Base-by-base conservation (phyloP, 2,888 invertebrate genomes). In the Pogonocherus hispidulus region DNA sequence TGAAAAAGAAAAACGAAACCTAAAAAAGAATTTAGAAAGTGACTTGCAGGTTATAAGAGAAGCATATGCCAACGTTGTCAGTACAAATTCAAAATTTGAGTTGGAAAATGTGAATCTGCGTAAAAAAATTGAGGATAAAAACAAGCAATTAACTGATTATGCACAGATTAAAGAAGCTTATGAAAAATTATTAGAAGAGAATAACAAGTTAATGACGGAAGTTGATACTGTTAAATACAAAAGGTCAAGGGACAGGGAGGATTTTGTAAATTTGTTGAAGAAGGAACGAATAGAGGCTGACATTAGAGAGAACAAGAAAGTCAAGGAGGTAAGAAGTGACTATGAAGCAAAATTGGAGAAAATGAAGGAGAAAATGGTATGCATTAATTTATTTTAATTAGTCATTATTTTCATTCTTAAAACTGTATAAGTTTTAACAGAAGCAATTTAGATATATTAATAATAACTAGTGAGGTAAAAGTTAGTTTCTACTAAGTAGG, bases 341-440 rank as follows among this genome's bases (percentile, higher is more conserved):
- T 91, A 93, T 80, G 93, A 93, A 78, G 88, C 89, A 74, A 94
- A 94, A 85, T 85, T 94, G 79, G 92, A 92, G 79, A 89, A 91
- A 84, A 92, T 94, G 90, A 94, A 94, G 83, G 88, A 90, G 57
- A 92, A 92, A 89, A 93, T 94, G 93, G 93, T 94, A 87, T 90
- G 90, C 89, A 37, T 22, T 37, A 19, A 41, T n/a, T 19, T 49
- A 6, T 6, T n/a, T n/a, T n/a, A n/a, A n/a, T n/a, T n/a, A n/a
- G n/a, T n/a, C n/a, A n/a, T n/a, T n/a, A n/a, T n/a, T n/a, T n/a
- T n/a, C n/a, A n/a, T n/a, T n/a, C n/a, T n/a, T n/a, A n/a, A n/a
- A n/a, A n/a, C n/a, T n/a, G n/a, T n/a, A n/a, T n/a, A n/a, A n/a
- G n/a, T n/a, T n/a, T n/a, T n/a, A n/a, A n/a, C n/a, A n/a, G n/a